Conservation (phyloP, 2,888 invertebrate species). For the Drosophila mimetica region DNA sequence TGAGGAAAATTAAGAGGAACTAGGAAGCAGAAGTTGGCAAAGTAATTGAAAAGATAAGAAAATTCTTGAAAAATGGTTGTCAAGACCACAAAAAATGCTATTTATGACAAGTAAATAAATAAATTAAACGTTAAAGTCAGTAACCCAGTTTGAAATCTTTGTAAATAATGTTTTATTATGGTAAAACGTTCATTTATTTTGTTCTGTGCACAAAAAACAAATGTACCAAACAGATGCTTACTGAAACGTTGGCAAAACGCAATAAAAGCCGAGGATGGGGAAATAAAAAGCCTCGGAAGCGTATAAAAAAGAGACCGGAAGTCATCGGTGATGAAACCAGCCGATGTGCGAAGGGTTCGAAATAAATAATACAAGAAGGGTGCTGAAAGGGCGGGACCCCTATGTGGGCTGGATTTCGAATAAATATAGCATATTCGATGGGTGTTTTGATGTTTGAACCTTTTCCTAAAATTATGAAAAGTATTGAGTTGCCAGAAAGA, state of each 20-base stretch:
- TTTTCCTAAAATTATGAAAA: not conserved
- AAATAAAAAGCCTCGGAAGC: not conserved
- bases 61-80: not conserved
- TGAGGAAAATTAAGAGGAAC: not conserved
- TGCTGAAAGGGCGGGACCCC: not conserved
- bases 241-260: not conserved
- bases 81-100: not conserved
- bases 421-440: slow-evolving; percentile 15
- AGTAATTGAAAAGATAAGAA: not conserved
- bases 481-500: not conserved
- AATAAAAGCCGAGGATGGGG: slow-evolving; percentile 1
- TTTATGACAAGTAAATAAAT: too few relatives aligned
- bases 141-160: too few relatives aligned
- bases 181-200: not conserved
- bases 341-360: slow-evolving; percentile 39
- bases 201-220: not conserved
- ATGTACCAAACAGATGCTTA: not conserved
- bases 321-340: slow-evolving; percentile 54
- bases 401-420: slow-evolving; percentile 4
- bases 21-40: not conserved
- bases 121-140: too few relatives aligned
- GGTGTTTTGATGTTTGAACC: slow-evolving; percentile 3
- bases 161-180: too few relatives aligned
- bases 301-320: slow-evolving; percentile 23
- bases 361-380: slow-evolving; percentile 33